These are phyloP conservation scores for Catonia carolina DNA, from an alignment of 2,888 invertebrate genomes.

Conservation along the genomic window DNA sequence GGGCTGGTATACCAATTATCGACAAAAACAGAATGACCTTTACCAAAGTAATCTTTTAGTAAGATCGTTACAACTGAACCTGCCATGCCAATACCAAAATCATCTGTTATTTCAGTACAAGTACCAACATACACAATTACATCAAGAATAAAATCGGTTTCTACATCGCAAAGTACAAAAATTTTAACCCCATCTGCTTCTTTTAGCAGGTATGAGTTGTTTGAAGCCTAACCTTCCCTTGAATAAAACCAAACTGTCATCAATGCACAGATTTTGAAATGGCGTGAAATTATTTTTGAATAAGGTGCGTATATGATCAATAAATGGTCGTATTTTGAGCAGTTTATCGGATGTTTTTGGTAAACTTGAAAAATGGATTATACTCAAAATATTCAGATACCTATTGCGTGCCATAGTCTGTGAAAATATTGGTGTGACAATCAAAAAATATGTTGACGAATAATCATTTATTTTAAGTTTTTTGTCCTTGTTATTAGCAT, in stretches of 20 bases:
- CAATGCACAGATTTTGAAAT: conserved; percentile 14
- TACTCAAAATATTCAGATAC: not conserved
- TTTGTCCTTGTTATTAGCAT: conserved; percentile 16
- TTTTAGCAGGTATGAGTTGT: conserved; percentile 9
- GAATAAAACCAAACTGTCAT: conserved; percentile 16
- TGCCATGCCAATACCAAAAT: not conserved
- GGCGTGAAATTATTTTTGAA: conserved; percentile 6
- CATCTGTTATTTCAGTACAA: conserved; percentile 8
- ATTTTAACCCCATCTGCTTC: conserved; percentile 18
- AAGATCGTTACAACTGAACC: conserved; percentile 7
- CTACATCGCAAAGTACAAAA: conserved; percentile 17
- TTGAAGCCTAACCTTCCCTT: conserved; percentile 20
- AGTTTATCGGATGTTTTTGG: conserved; percentile 2
- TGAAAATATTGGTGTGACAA: conserved; percentile 12
- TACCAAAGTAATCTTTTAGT: conserved; percentile 14
- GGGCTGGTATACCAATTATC: conserved; percentile 27
- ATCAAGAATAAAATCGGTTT: conserved; percentile 14
- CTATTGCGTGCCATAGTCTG: not conserved
- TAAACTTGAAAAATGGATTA: conserved; percentile 8
- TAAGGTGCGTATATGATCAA: conserved; percentile 14
- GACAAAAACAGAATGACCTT: conserved; percentile 12
- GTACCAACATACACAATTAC: conserved; percentile 15
- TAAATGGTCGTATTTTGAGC: conserved; percentile 10
- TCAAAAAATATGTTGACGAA: conserved; percentile 16
- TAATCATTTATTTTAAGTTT: conserved; percentile 16